Evolutionary conservation across 2,888 invertebrate genomes (phyloP), one percentile per base, ranked within the genome.

Genomic region (Cremastinae sp.): DNA sequence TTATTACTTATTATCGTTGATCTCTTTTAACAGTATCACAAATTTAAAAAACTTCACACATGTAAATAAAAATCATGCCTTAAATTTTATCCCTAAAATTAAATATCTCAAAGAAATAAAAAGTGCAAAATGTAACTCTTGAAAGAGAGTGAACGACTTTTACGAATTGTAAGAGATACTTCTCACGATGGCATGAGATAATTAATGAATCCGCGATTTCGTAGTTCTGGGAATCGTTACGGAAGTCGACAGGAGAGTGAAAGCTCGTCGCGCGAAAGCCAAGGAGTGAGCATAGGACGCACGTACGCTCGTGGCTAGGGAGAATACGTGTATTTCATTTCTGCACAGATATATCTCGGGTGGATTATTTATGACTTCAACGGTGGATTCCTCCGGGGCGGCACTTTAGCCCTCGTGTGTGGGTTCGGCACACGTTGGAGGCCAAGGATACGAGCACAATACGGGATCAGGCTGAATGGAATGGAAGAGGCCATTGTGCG

Each of bases 401-500:
- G 43, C 47, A 51, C 62, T 20, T 49, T 20, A 68, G 51, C 37
- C 28, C 55, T 37, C n/a, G 9, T 5, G 53, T 43, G 75, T 43
- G 39, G 59, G 53, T 74, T 61, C 49, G 69, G 69, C 55, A 76
- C 69, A 73, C 64, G 65, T 76, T 65, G 56, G 16, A 65, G 20
- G 59, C 58, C 49, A 41, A 28, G 59, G 41, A 47, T 18, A 56
- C 12, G 39, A 70, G 45, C 49, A 74, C 69, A 70, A 76, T 76
- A 45, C 64, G 59, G 65, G 70, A 70, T 73, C 73, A 37, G 69
- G 64, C 59, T 53, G 69, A 56, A 74, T 49, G 39, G 49, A 47
- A 58, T 35, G 28, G 68, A 69, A 51, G 51, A 68, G 53, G 22
- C 73, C 64, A 76, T 76, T 76, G 76, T 76, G 73, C 64, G 68